Percentiles rank a stretch among this genome's conserved stretches.
Conservation (phyloP, 2,888 invertebrate species). For the Pammene aurita region DNA sequence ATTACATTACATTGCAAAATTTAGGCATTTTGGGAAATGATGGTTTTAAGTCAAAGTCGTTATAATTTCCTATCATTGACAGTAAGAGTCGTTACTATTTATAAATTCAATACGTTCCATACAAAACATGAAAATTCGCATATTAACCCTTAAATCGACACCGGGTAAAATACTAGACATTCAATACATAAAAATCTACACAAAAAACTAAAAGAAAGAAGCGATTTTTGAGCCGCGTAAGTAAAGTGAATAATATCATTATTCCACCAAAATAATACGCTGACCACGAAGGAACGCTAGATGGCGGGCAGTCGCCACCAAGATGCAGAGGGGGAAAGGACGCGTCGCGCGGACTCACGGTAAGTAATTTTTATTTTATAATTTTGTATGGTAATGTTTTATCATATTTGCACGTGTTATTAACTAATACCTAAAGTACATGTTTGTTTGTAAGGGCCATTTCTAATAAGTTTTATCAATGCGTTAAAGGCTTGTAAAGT, state of each 20-base stretch:
- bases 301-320: not conserved
- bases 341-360: not conserved
- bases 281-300: not conserved
- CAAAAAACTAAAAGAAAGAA: not conserved
- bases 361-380: not conserved
- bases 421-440: not conserved
- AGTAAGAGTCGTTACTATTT: no score
- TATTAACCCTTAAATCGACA: slow-evolving; percentile 1
- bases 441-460: not conserved
- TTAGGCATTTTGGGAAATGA: no score
- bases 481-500: not conserved
- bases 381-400: not conserved
- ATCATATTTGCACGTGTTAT: not conserved
- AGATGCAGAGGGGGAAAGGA: not conserved
- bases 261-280: not conserved
- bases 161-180: not conserved
- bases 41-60: no score
- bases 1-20: no score
- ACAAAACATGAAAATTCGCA: no score
- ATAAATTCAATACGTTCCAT: no score
- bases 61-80: no score
- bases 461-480: not conserved
- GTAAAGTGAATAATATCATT: not conserved
- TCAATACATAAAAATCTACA: slow-evolving; percentile 1
- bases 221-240: not conserved